A percentile compares a stretch with the other conserved stretches of the same genome.
Evolutionary conservation across 2,113 vertebrate species (phyloP).

Genomic region (Corythornis madagascariensis): DNA sequence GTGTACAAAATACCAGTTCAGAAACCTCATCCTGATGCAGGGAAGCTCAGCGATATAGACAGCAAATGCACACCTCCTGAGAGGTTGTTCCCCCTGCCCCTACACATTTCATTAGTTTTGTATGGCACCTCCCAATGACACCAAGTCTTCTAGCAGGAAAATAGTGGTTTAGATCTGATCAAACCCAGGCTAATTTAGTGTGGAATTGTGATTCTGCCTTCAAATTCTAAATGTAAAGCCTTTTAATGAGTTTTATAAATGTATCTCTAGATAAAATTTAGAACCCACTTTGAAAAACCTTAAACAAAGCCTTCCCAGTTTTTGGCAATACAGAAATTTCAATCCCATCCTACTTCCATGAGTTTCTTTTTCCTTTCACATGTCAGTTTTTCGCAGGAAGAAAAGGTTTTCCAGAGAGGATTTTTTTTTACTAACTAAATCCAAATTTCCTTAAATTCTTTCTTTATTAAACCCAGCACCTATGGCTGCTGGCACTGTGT

Average conservation of each 20-base stretch:
- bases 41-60: not conserved
- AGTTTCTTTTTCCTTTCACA: not conserved
- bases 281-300: not conserved
- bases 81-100: not conserved
- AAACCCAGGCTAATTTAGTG: not conserved
- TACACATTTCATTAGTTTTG: not conserved
- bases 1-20: conserved; percentile 38
- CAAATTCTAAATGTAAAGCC: not conserved
- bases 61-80: not conserved
- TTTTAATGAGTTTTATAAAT: not conserved
- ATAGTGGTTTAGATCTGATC: not conserved
- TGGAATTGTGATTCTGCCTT: not conserved
- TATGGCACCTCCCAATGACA: not conserved
- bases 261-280: not conserved
- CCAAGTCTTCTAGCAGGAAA: not conserved
- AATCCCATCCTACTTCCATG: not conserved
- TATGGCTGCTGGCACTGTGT: conserved; percentile 23
- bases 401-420: not conserved
- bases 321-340: not conserved
- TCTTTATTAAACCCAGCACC: conserved; percentile 47
- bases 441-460: not conserved
- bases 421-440: conserved; percentile 2
- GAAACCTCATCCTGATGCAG: not conserved
- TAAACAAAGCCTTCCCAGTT: not conserved
- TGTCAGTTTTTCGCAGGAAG: not conserved